Base-by-base conservation (phyloP, 2,797 vertebrate genomes). In the Petrocephalus schoutedeni region DNA sequence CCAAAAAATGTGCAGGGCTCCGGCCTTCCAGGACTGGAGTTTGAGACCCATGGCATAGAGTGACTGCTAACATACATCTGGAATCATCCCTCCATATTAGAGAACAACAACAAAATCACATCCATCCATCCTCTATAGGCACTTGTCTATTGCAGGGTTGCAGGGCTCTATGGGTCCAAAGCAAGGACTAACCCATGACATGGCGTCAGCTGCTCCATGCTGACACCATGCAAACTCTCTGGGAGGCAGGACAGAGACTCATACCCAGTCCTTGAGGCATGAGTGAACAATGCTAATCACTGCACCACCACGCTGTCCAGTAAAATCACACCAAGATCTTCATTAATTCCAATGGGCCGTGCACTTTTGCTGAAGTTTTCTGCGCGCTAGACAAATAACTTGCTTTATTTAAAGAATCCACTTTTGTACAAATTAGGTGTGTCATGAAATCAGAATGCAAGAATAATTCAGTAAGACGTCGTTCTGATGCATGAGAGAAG, bases 381-480 rank as follows among this genome's bases (percentile, higher is more conserved):
- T 56, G 5, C 36, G 45, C 14, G 16, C 51, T 28, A 36, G 71
- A 77, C 4, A 23, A 67, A 59, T 19, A 57, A 83, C 74, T 61
- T 87, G 21, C 53, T 71, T 28, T 88, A 88, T 85, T 85, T 88
- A 61, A 84, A 86, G 54, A 89, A 49, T 86, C 32, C 41, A 82
- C 32, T 28, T 54, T 49, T 88, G 54, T 28, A 89, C 64, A 88
- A 89, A 89, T 77, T 59, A 61, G 51, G 85, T 14, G 56, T 86
- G 61, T 89, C 77, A 58, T 61, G 89, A 89, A 91, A 74, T 4
- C 49, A 87, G 61, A n/a, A 67, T 59, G 51, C 49, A 21, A 80
- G 87, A 91, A 89, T 89, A 85, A 89, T 88, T 90, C 61, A n/a
- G 2, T 12, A 77, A 56, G 49, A 58, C 59, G 89, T 88, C 87